Base-by-base conservation (phyloP, 2,888 invertebrate species). In the Cremastinae sp. region DNA sequence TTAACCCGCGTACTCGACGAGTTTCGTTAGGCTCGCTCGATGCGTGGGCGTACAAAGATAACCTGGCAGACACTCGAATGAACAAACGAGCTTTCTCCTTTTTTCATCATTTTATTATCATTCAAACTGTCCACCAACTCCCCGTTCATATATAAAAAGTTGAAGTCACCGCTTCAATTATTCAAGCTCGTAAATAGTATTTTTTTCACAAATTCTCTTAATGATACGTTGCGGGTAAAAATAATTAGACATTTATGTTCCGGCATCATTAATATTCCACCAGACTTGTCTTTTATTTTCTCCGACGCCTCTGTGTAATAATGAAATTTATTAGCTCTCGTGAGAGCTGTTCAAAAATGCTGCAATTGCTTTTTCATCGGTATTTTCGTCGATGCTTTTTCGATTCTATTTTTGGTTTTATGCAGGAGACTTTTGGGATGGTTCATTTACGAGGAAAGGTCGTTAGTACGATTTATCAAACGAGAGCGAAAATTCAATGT, bases 41-140 rank as follows among this genome's bases (percentile, higher is more conserved):
- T 51, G 71, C 71, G 75, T 75, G 75, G 75, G 75, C 72, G 75
- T 62, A 45, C 65, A 59, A 37, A 43, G 68, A 75, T 55, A 68
- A 68, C 64, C 62, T 53, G 62, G 22, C 47, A 45, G 28, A 41
- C n/a, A n/a, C 56, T 37, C 58, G 58, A 45, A 53, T 51, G 66
- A 56, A 68, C 39, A 47, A 22, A 20, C 47, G 66, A 39, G 62
- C 55, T 75, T 71, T 61, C 49, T 61, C 62, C 55, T 18, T 47
- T 43, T 8, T 53, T 53, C 39, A 39, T 45, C 14, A 35, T 35
- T 41, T 9, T 51, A 35, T 8, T 49, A 47, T 14, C 28, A 35
- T n/a, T n/a, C n/a, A n/a, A n/a, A n/a, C 41, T 14, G 37, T 64
- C 43, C n/a, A n/a, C n/a, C n/a, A n/a, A n/a, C n/a, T n/a, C n/a